Evolutionary conservation across 2,888 invertebrate genomes (phyloP), one percentile per base, ranked within the genome.

Genomic region (Colostygia pectinataria): DNA sequence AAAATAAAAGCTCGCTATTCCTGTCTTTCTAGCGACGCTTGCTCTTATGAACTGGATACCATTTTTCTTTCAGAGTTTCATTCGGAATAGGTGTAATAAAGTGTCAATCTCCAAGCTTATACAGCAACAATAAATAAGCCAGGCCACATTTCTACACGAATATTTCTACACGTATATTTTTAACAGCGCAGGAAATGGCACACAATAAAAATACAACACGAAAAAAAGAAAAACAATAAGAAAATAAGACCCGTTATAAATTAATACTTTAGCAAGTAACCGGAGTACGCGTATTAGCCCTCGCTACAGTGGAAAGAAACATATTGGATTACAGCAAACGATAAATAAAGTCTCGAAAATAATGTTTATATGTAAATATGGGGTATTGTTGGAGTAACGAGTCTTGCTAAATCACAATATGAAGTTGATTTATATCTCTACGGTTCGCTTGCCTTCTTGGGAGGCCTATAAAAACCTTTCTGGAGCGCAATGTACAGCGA

Each of bases 331-430:
- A 77, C 81, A 68, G 60, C 68, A 68, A 71, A 75, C 80, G 57
- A 61, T 59, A 64, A 64, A 64, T 84, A 84, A 80, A 78, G 70
- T 66, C 65, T 77, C 77, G 73, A 80, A 85, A 83, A 87, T 83
- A 84, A 66, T 69, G 65, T 89, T 87, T 85, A 87, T 89, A 90
- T 89, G 90, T 92, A 92, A 92, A 87, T 91, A 91, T 63, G 74
- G 81, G 73, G 84, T 84, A 91, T 92, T 88, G 92, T 91, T 91
- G 90, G 89, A 86, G 89, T 91, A 92, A 92, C 92, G 90, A 91
- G 86, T 91, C 91, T 92, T 92, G 91, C 92, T 87, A 87, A 92
- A 92, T 90, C 88, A 87, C 88, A 87, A 86, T 88, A 87, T 85
- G 86, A 84, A 79, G 79, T 83, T 90, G 89, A 90, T 90, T 90